Base-by-base conservation (phyloP, 1,140 invertebrate genomes). In the Lanistes nyassanus region DNA sequence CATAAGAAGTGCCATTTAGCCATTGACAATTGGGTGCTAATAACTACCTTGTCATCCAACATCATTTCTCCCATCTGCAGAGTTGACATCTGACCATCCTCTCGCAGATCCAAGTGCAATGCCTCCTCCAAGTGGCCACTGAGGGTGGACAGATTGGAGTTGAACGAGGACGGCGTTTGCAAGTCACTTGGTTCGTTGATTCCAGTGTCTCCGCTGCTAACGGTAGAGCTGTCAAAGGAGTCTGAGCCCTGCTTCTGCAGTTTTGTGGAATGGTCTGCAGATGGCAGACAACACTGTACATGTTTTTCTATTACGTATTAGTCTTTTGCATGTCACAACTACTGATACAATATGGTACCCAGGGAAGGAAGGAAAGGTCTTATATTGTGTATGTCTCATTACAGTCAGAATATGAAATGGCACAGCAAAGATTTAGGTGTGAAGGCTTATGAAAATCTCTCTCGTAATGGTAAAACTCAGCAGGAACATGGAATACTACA, bases 121-220 rank as follows among this genome's bases (percentile, higher is more conserved):
- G 34, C 74, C 70, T 29, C 31, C 56, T 65, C 60, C 62, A 67
- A 77, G 77, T 75, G 71, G 68, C 56, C 73, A 74, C 42, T 79
- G 78, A 79, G 53, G 55, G 70, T 55, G 5, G 70, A 72, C 16
- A 72, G 19, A 55, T 72, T 72, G 56, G 70, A 72, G 70, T 39
- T 60, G 55, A 72, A 72, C 55, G 70, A 72, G 55, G 34, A 39
- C 6, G 70, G 70, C 11, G 70, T 72, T 21, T 72, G 53, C 2
- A 60, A 26, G 6, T 72, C 70, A 37, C 70, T 62, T 13, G 34
- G 9, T 37, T 72, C 70, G 36, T n/a, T 60, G 56, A 72, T 39
- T 3, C 68, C 68, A 34, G 51, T 55, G 51, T 60, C 70, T 36
- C 70, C 70, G 29, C 70, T 72, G 34, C 70, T 56, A 36, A 72